These are phyloP conservation scores for Micoletzkya japonica DNA, from an alignment of 2,888 invertebrate species.

Conservation along the genomic window DNA sequence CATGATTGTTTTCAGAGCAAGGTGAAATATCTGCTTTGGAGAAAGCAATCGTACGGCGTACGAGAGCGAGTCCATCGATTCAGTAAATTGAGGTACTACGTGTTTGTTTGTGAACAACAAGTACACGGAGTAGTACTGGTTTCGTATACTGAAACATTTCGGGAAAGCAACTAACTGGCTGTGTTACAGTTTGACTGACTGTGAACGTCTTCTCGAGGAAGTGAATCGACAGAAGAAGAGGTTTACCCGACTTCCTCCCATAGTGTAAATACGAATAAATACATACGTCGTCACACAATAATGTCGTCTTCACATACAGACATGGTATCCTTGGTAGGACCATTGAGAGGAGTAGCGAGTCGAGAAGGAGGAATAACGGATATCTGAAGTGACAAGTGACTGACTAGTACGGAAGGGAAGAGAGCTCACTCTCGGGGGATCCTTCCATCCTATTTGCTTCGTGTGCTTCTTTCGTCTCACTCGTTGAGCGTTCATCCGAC, in stretches of 20 bases:
- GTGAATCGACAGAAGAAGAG: conserved; percentile 20
- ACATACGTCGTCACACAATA: background rate
- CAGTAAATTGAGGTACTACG: conserved; percentile 7
- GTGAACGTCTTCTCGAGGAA: conserved; percentile 12
- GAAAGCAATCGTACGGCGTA: conserved; percentile 6
- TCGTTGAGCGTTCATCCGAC: background rate
- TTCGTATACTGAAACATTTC: no score
- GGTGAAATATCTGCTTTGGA: conserved; percentile 23
- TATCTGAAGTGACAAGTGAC: background rate
- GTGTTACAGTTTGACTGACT: conserved; percentile 16
- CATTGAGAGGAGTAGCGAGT: background rate
- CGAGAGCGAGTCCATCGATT: conserved; percentile 8
- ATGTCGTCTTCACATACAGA: background rate
- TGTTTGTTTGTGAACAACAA: background rate
- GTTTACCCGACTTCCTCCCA: conserved; percentile 3
- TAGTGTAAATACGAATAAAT: background rate
- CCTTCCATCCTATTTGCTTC: background rate
- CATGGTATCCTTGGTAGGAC: background rate
- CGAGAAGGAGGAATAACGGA: background rate
- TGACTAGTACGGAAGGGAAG: background rate
- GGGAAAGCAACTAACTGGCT: no score
- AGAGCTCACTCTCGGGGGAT: background rate
- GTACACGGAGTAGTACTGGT: no score
- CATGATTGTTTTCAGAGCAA: conserved; percentile 6
- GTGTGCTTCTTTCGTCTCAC: background rate